Percentiles rank a stretch among this genome's conserved stretches.
These are phyloP conservation scores for Pipistrellus pygmaeus DNA, from an alignment of 2,797 vertebrate genomes.

Conservation along the genomic window DNA sequence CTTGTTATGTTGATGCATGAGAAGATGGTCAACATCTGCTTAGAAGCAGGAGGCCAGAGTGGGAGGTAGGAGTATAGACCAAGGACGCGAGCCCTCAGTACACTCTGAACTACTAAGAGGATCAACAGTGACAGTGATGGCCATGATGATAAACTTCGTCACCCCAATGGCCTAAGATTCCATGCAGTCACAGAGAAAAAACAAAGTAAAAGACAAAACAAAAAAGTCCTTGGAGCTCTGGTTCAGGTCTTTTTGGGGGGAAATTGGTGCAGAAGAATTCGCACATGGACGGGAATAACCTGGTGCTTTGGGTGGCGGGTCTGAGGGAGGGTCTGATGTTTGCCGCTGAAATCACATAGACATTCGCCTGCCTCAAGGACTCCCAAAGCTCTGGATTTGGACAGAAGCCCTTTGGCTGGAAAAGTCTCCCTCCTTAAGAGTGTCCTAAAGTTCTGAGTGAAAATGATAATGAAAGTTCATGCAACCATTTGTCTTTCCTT, in stretches of 20 bases:
- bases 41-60: neutral
- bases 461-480: neutral
- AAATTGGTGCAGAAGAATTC: neutral
- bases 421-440: neutral
- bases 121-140: rapidly evolving
- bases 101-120: neutral
- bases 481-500: neutral
- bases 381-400: neutral
- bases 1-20: neutral
- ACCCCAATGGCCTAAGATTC: neutral
- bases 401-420: neutral
- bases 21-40: too few relatives aligned
- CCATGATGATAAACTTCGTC: rapidly evolving
- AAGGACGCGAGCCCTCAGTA: rapidly evolving
- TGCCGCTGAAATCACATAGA: neutral
- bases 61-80: rapidly evolving
- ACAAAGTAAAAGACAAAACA: neutral
- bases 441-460: neutral
- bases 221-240: neutral
- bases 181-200: neutral
- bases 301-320: neutral
- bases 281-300: neutral
- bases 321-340: neutral
- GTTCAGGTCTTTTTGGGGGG: too few relatives aligned
- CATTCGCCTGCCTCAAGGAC: neutral